Base-by-base conservation (phyloP, 1,140 invertebrate genomes). In the Drosophila sproati region DNA sequence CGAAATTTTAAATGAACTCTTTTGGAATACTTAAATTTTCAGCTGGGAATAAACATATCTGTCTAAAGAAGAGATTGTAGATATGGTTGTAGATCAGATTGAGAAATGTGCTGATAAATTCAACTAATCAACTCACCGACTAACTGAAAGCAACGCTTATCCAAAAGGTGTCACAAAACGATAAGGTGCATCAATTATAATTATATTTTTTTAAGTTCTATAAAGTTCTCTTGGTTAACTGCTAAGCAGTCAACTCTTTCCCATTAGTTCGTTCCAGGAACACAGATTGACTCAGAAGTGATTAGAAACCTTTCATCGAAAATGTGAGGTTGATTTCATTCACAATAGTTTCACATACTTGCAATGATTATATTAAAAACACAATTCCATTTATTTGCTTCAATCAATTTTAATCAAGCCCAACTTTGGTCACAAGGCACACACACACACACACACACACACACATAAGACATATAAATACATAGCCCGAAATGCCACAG, bases 341-440 rank as follows among this genome's bases (percentile, higher is more conserved):
- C 45, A 43, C 35, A 73, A 54, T 73, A 61, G 50, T 73, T 55
- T 70, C 35, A 31, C 35, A 4, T 57, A 48, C 59, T 69, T 76
- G 62, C 61, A 52, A 76, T 72, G 63, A 72, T 74, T 74, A 70
- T 74, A 41, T 41, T 20, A 87, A 89, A 83, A 88, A 80, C 80
- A 59, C 77, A 83, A 88, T 88, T 87, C 59, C 73, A 80, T 87
- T 87, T 87, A 87, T 87, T 87, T 88, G 83, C 83, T 83, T 80
- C 83, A 87, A 88, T 87, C 83, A 88, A 83, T 87, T 88, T 88
- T 78, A 88, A 88, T 88, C 85, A 88, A 88, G 73, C 76, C 37
- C 50, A 41, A 47, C 43, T 69, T 59, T 79, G 35, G 56, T 43
- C 48, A n/a, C 59, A 80, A 41, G 20, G 20, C 20, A 59, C 61